Conservation (phyloP, 37 sponge, comb jelly and placozoan genomes). For the Crambe crambe region DNA sequence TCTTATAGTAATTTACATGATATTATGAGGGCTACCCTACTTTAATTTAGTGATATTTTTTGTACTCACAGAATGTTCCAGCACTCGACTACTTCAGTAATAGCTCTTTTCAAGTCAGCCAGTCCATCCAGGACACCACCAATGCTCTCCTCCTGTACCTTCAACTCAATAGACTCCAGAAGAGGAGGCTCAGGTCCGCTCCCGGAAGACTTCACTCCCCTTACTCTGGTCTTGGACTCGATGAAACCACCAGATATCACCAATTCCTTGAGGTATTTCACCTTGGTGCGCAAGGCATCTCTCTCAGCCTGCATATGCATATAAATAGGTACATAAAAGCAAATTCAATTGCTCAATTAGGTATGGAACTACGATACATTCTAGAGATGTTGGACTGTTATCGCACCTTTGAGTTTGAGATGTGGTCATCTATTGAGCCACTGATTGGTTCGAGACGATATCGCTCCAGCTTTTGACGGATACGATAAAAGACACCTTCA, state of each 20-base stretch:
- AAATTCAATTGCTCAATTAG: too few relatives aligned
- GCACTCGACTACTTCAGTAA: constrained; percentile 44
- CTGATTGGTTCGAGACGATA: constrained; percentile 40
- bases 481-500: constrained; percentile 45
- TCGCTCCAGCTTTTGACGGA: constrained; percentile 29
- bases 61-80: constrained; percentile 58
- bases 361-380: too few relatives aligned
- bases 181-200: neutral
- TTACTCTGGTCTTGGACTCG: neutral
- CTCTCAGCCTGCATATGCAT: constrained; percentile 29
- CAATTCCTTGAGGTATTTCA: constrained; percentile 33
- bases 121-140: constrained; percentile 31
- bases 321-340: neutral
- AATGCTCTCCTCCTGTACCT: constrained; percentile 1
- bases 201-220: neutral
- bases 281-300: constrained; percentile 22
- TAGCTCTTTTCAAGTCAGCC: constrained; percentile 43
- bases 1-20: too few relatives aligned
- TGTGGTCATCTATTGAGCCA: constrained; percentile 7
- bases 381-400: too few relatives aligned
- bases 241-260: constrained; percentile 22
- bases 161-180: neutral
- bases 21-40: too few relatives aligned
- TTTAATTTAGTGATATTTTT: too few relatives aligned
- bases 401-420: constrained; percentile 31